Base-by-base conservation (phyloP, 2,888 invertebrate genomes). In the Bombylius discolor region DNA sequence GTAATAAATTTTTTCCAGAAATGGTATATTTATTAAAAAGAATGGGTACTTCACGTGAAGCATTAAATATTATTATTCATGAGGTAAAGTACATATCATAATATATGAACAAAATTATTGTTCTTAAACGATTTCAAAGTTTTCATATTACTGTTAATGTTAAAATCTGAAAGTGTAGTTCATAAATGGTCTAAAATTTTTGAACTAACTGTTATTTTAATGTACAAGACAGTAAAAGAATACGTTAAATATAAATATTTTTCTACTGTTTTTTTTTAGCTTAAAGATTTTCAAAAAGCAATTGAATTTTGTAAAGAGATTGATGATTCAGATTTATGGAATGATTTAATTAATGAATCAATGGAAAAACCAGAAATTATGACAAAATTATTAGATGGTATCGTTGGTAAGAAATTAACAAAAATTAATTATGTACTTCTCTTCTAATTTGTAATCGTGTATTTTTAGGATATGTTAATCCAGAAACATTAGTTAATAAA, bases 251-350 rank as follows among this genome's bases (percentile, higher is more conserved):
- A n/a, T n/a, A n/a, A n/a, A n/a, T n/a, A n/a, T 36, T 36, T 36
- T 36, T 36, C 6, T 36, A n/a, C n/a, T 36, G 6, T 36, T 36
- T 11, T 42, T 11, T 8, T 42, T 4, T 42, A 93, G 70, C 76
- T 96, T 50, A 81, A 85, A 62, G 90, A 97, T 68, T 92, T 98
- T 67, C 84, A 91, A 65, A 87, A 90, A 76, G 98, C 98, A 0
- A 94, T 99, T 55, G 85, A 87, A 56, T 98, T 98, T 76, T 98
- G 97, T 71, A 94, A 94, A 71, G 94, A 97, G 68, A 93, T 96
- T 67, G 88, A 94, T 65, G 97, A 97, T 70, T 80, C 81, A 34
- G 96, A 97, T 68, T 75, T 98, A 32, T 98, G 98, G 98, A 82
- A 83, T 59, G 89, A 94, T 68, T 79, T 98, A 23, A 91, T 98